These are phyloP conservation scores for Alviniconcha marisindica DNA, from an alignment of 1,140 invertebrate species.

Conservation along the genomic window DNA sequence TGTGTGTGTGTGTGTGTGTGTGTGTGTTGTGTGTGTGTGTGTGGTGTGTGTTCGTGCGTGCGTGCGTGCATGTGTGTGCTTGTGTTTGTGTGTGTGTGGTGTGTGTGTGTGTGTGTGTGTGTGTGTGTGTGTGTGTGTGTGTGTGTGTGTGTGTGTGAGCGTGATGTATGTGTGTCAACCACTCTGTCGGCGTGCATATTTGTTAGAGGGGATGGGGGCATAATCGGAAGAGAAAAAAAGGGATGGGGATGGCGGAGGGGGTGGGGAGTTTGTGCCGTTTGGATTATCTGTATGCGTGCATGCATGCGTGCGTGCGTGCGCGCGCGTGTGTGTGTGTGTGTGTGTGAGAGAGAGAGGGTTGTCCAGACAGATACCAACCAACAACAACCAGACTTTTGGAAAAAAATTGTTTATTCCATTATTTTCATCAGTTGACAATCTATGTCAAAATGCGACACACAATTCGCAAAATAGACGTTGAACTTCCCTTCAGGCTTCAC, in stretches of 20 bases:
- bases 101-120: conserved; percentile 19
- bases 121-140: conserved; percentile 9
- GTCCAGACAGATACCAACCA: not conserved
- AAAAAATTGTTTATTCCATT: not conserved
- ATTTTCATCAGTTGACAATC: not conserved
- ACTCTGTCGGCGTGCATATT: not conserved
- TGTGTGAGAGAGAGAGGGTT: not conserved
- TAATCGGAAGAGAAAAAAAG: not conserved
- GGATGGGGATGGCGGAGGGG: not conserved
- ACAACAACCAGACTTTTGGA: not conserved
- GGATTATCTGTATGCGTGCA: not conserved
- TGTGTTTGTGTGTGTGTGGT: not conserved
- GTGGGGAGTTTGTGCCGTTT: not conserved
- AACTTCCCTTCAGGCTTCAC: not conserved
- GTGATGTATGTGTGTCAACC: not conserved
- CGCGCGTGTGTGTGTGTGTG: conserved; percentile 9
- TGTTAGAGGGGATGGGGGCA: not conserved
- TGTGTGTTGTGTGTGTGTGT: too few species aligned
- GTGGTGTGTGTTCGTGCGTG: not conserved
- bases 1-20: too few species aligned
- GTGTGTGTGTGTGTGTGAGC: conserved; percentile 7
- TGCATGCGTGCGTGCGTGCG: not conserved
- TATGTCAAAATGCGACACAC: not conserved
- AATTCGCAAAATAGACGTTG: not conserved
- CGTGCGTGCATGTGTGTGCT: conserved; percentile 17